Percentiles rank a stretch among this genome's conserved stretches.
Conservation (phyloP, 1,140 invertebrate species). For the Schlechtendalia chinensis region DNA sequence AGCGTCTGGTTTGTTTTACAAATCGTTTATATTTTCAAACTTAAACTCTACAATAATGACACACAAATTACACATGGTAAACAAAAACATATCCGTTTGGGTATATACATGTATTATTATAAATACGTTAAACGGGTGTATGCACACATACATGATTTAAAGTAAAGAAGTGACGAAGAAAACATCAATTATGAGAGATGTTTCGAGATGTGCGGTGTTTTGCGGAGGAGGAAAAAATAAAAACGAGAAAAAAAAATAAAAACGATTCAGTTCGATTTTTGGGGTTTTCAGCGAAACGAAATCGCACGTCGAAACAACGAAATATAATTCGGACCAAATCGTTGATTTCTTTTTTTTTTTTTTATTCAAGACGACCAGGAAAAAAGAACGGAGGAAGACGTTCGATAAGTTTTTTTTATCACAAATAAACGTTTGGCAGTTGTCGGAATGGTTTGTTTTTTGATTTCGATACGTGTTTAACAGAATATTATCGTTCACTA, state of each 20-base stretch:
- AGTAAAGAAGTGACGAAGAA: background rate
- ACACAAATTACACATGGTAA: constrained; percentile 22
- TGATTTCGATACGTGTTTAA: background rate
- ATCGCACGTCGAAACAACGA: background rate
- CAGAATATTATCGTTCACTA: background rate
- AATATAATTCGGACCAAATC: background rate
- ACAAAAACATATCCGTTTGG: constrained; percentile 1
- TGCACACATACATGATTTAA: background rate
- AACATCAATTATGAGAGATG: constrained; percentile 29
- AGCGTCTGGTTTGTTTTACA: background rate
- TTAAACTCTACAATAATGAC: constrained; percentile 37
- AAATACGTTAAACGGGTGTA: background rate
- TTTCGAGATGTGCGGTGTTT: background rate
- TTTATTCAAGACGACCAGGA: background rate
- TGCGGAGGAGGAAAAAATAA: background rate
- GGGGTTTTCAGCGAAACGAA: background rate
- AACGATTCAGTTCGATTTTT: constrained; percentile 5
- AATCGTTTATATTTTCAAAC: constrained; percentile 38
- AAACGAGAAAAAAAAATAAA: background rate
- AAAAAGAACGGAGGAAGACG: background rate
- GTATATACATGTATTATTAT: background rate
- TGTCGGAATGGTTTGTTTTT: background rate
- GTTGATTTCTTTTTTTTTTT: constrained; percentile 2
- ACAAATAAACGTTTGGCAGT: background rate
- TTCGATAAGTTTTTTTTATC: background rate